Evolutionary conservation across 2,113 vertebrate species (phyloP), one percentile per base, ranked within the genome.

Genomic region (Cinclus cinclus): DNA sequence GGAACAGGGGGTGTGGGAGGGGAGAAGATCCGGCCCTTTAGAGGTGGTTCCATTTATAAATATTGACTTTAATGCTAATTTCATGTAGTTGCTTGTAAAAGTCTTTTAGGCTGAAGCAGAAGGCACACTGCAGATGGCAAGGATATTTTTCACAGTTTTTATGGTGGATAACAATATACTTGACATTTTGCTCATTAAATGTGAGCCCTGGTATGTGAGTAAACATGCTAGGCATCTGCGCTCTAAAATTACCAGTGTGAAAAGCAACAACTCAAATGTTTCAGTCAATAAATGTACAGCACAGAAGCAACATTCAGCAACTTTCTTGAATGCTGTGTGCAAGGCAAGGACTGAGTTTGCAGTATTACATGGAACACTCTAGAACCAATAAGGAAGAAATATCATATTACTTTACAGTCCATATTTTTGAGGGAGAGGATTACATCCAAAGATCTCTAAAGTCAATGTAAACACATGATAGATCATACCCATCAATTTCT

Each of bases 131-230:
- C 97, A 97, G 97, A 97, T 97, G 97, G 97, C 93, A 97, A 97
- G 95, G 97, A 97, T 97, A 97, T 96, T 97, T 98, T 98, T 98
- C 97, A 98, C 97, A 97, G 97, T 91, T 98, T 98, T 97, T 95
- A 93, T 94, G 97, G 94, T 96, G 96, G 97, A 97, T 97, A 98
- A 98, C 97, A 97, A 97, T 98, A 97, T 97, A 96, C 97, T 97
- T 97, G 98, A 98, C 97, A 97, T 97, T 97, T 97, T 97, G 94
- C 97, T 97, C 96, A 97, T 98, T 98, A 97, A 97, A 97, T 97
- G 94, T 96, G 97, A 97, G 97, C 95, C 97, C 93, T 96, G 95
- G 96, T 96, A 96, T 97, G 95, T 95, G 94, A 97, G 97, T 97
- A 97, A 97, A 97, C 96, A 96, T 60, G 87, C 96, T 58, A 95